A percentile compares a stretch with the other conserved stretches of the same genome.
Evolutionary conservation across 1,140 invertebrate species (phyloP).

Genomic region (Planococcus citri): DNA sequence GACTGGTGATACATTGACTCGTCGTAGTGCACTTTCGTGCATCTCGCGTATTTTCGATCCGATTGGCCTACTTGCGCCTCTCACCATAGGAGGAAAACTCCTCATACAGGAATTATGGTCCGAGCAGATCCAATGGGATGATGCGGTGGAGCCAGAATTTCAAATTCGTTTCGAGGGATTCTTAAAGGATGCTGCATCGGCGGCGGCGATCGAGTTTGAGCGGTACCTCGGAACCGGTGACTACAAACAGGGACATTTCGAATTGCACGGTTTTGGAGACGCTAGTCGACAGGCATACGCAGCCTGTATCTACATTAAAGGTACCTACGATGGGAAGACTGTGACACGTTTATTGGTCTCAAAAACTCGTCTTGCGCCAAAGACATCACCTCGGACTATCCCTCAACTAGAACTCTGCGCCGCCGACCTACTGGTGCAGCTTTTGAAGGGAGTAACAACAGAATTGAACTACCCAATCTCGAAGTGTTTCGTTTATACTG

Average conservation of each 20-base stretch:
- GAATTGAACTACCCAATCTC: conserved; percentile 15
- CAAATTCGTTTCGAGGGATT: conserved; percentile 26
- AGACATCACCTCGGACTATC: conserved; percentile 30
- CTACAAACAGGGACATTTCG: not conserved
- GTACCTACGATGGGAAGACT: conserved; percentile 20
- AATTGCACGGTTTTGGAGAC: conserved; percentile 30
- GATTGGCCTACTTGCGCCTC: conserved; percentile 32
- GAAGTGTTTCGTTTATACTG: conserved; percentile 24
- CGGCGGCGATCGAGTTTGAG: conserved; percentile 25
- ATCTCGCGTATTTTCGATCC: conserved; percentile 35
- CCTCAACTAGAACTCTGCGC: conserved; percentile 32
- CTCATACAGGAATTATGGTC: conserved; percentile 34
- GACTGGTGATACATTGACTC: conserved; percentile 24
- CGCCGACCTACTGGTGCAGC: conserved; percentile 28
- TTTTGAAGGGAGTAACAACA: conserved; percentile 15
- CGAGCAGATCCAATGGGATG: conserved; percentile 32
- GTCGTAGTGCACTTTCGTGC: conserved; percentile 31
- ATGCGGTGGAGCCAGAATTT: conserved; percentile 28
- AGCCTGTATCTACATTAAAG: conserved; percentile 28
- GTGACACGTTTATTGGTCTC: conserved; percentile 12
- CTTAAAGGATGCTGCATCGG: conserved; percentile 10
- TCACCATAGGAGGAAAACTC: conserved; percentile 32
- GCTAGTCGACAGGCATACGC: conserved; percentile 27
- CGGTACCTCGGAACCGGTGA: conserved; percentile 23
- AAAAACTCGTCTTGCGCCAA: conserved; percentile 28